phyloP scores from a whole-genome alignment of 2,113 vertebrate species.

The Laticauda laticaudata region DNA sequence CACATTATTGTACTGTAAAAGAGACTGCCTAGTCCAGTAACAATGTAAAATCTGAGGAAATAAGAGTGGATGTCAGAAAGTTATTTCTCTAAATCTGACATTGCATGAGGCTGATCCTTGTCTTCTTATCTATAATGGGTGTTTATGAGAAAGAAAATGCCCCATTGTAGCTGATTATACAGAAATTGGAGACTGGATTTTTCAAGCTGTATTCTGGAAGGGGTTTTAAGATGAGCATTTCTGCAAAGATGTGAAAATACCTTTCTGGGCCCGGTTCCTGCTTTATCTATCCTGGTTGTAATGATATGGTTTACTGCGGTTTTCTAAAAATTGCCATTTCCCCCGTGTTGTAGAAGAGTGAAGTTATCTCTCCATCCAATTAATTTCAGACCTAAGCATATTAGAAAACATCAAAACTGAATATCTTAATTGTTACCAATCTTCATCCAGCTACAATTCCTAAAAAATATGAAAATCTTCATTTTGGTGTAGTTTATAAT shows the following conservation, averaged over 20 bases:
- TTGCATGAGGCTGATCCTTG: constrained; percentile 12
- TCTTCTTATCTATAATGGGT: background rate
- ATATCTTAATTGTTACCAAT: background rate
- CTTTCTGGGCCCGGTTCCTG: background rate
- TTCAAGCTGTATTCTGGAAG: background rate
- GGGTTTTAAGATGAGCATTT: background rate
- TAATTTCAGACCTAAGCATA: background rate
- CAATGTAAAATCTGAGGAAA: background rate
- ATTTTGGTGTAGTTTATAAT: background rate
- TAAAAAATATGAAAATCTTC: background rate
- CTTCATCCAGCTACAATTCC: background rate
- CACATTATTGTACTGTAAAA: background rate
- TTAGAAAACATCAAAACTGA: background rate
- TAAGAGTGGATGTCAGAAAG: background rate
- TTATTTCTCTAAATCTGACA: background rate
- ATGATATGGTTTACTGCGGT: background rate
- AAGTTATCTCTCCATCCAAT: background rate
- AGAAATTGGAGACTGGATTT: background rate
- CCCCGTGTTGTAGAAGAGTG: background rate
- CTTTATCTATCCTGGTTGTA: background rate
- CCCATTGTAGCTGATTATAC: background rate
- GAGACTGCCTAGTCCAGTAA: background rate
- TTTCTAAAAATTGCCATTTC: background rate
- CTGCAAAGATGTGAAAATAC: background rate
- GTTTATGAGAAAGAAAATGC: background rate